Conservation (phyloP, 2,113 vertebrate genomes). For the Corythoichthys intestinalis region DNA sequence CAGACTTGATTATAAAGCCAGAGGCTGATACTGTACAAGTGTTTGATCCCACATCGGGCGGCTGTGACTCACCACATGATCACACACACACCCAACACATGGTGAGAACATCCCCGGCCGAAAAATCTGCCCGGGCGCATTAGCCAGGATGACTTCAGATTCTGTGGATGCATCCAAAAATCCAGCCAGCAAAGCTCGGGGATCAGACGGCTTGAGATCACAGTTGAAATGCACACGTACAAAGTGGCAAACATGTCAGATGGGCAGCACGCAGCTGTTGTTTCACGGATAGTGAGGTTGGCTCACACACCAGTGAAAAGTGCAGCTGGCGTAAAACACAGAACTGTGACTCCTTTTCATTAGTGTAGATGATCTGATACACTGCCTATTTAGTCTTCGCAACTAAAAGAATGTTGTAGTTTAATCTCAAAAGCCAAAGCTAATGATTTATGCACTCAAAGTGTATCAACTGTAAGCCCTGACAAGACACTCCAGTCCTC, state of each 20-base stretch:
- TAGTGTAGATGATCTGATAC: background rate
- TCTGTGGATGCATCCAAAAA: slow-evolving; percentile 43
- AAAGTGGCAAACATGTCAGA: slow-evolving; percentile 33
- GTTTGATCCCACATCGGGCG: slow-evolving; percentile 57
- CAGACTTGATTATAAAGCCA: slow-evolving; percentile 43
- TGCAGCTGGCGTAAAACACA: background rate
- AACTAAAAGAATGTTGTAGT: background rate
- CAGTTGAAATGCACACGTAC: slow-evolving; percentile 39
- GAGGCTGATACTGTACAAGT: slow-evolving; percentile 24
- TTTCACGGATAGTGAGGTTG: slow-evolving; percentile 33
- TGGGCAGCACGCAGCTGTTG: slow-evolving; percentile 56
- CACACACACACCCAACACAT: slow-evolving; percentile 22
- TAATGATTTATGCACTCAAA: background rate
- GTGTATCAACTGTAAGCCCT: background rate
- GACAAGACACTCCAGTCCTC: background rate
- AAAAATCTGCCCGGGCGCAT: slow-evolving; percentile 40
- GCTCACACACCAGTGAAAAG: slow-evolving; percentile 10
- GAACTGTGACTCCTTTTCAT: background rate
- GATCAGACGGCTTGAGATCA: slow-evolving; percentile 51
- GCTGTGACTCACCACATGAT: slow-evolving; percentile 48
- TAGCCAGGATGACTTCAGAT: slow-evolving; percentile 58
- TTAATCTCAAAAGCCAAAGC: background rate
- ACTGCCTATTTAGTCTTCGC: background rate
- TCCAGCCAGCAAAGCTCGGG: slow-evolving; percentile 43
- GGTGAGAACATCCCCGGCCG: slow-evolving; percentile 24